Evolutionary conservation across 2,113 vertebrate genomes (phyloP).

Genomic region (Mobula birostris): DNA sequence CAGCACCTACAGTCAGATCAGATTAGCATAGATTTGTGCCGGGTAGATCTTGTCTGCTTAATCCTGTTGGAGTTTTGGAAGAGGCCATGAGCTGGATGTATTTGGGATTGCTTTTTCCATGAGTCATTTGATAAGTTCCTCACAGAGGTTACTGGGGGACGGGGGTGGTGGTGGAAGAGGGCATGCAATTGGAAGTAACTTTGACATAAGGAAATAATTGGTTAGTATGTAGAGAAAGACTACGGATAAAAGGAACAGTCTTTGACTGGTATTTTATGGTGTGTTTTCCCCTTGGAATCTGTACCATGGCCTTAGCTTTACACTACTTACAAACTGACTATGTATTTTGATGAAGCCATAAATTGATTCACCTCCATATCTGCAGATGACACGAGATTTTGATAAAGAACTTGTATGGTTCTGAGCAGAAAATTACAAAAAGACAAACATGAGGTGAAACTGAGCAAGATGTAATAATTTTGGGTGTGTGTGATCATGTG

Average conservation of each 20-base stretch:
- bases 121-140: background rate
- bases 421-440: background rate
- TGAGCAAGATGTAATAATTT: background rate
- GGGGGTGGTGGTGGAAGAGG: no score
- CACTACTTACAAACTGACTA: background rate
- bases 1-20: background rate
- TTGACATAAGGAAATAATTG: background rate
- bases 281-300: background rate
- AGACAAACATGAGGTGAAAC: background rate
- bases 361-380: background rate
- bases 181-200: background rate
- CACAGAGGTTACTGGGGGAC: background rate
- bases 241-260: background rate
- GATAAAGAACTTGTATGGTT: background rate
- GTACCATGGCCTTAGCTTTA: background rate
- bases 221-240: background rate
- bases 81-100: background rate
- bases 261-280: background rate
- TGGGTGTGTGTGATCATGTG: background rate
- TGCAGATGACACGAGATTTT: background rate
- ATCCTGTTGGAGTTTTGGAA: background rate
- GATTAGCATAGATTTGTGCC: background rate
- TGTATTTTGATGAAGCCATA: background rate
- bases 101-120: background rate
- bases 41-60: background rate